A percentile compares a stretch with the other conserved stretches of the same genome.
Evolutionary conservation across 2,113 vertebrate species (phyloP).

Genomic region (Coryphaenoides rupestris): DNA sequence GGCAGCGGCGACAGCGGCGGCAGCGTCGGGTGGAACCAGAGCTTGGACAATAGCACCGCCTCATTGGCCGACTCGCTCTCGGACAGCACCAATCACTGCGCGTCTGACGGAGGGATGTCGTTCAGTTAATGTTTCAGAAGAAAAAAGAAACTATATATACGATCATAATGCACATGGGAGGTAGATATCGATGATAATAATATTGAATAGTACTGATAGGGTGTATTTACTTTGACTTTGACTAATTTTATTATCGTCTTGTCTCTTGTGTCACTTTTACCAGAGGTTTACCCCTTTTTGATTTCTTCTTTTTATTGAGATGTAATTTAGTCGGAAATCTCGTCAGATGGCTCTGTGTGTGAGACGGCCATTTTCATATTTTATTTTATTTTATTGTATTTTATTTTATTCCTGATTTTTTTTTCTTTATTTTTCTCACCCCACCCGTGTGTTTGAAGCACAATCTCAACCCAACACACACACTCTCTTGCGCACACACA

Average conservation of each 20-base stretch:
- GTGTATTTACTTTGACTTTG: slow-evolving; percentile 39
- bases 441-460: too few relatives aligned
- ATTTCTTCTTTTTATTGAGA: slow-evolving; percentile 27
- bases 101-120: slow-evolving; percentile 60
- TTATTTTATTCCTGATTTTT: too few relatives aligned
- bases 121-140: slow-evolving; percentile 29
- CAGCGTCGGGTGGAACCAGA: slow-evolving; percentile 50
- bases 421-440: too few relatives aligned
- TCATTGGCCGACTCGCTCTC: slow-evolving; percentile 60
- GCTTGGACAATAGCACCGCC: slow-evolving; percentile 56
- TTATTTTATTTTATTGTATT: too few relatives aligned
- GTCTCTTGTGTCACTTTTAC: slow-evolving; percentile 22
- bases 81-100: slow-evolving; percentile 56
- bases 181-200: slow-evolving; percentile 35
- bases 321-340: slow-evolving; percentile 7
- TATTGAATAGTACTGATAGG: slow-evolving; percentile 46
- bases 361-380: too few relatives aligned
- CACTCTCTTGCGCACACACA: too few relatives aligned
- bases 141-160: slow-evolving; percentile 8
- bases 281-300: slow-evolving; percentile 41
- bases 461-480: too few relatives aligned
- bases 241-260: slow-evolving; percentile 42
- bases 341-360: too few relatives aligned
- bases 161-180: slow-evolving; percentile 37
- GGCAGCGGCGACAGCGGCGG: too few relatives aligned